Conservation (phyloP, 2,888 invertebrate genomes). For the Calliscelio sp. region DNA sequence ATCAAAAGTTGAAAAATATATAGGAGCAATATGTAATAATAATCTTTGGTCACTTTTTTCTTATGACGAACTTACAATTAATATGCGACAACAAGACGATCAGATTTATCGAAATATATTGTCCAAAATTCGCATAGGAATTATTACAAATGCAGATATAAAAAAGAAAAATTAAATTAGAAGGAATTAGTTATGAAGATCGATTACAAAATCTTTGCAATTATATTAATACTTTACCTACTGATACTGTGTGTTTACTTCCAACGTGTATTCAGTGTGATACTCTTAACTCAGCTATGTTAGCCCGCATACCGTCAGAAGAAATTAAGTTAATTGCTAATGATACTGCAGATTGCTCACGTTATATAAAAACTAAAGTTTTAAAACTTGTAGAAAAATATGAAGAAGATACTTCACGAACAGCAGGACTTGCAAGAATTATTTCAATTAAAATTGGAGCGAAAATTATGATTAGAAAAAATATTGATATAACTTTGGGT, state of each 20-base stretch:
- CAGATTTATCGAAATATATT: constrained; percentile 72
- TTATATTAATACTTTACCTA: neutral
- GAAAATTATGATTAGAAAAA: neutral
- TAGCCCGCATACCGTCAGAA: constrained; percentile 67
- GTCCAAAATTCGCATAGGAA: too few species aligned
- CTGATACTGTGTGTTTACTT: constrained; percentile 78
- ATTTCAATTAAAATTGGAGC: neutral
- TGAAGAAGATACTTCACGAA: neutral
- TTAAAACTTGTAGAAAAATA: constrained; percentile 51
- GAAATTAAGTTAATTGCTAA: constrained; percentile 50
- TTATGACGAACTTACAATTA: constrained; percentile 80
- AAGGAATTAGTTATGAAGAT: neutral
- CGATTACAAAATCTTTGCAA: constrained; percentile 39
- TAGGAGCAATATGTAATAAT: too few species aligned
- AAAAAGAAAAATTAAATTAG: too few species aligned
- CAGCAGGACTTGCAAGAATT: neutral
- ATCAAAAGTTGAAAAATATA: too few species aligned
- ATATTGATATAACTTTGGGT: neutral
- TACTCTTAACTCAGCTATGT: too few species aligned
- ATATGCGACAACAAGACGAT: constrained; percentile 74
- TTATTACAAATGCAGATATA: constrained; percentile 30
- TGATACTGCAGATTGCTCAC: constrained; percentile 74
- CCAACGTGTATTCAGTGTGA: too few species aligned
- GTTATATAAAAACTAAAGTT: constrained; percentile 65
- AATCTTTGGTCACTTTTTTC: constrained; percentile 77